phyloP scores from a whole-genome alignment of 2,113 vertebrate genomes.

The Pachypanchax playfairii region DNA sequence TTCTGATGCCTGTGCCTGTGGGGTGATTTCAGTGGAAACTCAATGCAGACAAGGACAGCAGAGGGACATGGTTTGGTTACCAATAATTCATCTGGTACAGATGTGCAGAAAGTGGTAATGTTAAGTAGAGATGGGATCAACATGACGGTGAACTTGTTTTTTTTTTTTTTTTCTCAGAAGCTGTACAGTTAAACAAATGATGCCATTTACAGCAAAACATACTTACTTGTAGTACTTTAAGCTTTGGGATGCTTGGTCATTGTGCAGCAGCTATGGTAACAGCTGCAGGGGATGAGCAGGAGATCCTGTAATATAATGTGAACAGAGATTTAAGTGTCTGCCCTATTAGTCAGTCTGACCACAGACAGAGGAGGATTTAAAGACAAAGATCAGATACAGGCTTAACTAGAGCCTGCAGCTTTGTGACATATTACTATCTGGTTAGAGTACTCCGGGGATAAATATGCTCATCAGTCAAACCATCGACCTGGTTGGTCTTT shows the following conservation, averaged over 20 bases:
- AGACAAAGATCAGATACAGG: slow-evolving; percentile 35
- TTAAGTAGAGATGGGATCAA: slow-evolving; percentile 12
- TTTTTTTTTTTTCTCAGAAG: slow-evolving; percentile 12
- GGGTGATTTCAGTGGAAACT: slow-evolving; percentile 27
- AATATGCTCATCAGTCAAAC: slow-evolving; percentile 39
- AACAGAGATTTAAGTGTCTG: slow-evolving; percentile 5
- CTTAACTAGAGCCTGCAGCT: slow-evolving; percentile 16
- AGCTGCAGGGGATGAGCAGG: slow-evolving; percentile 12
- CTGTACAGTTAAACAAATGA: not conserved
- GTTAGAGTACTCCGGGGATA: slow-evolving; percentile 27
- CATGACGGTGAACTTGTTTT: slow-evolving; percentile 1
- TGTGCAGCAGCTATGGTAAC: slow-evolving; percentile 5
- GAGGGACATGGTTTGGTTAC: slow-evolving; percentile 17
- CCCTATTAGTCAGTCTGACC: slow-evolving; percentile 13
- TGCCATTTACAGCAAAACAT: not conserved
- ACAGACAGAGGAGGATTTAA: slow-evolving; percentile 27
- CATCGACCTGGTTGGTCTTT: slow-evolving; percentile 11
- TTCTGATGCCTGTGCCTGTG: slow-evolving; percentile 42
- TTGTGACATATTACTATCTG: slow-evolving; percentile 17
- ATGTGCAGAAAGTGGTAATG: slow-evolving; percentile 12
- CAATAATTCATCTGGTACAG: slow-evolving; percentile 29
- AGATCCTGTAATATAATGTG: slow-evolving; percentile 13
- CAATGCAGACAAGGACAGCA: slow-evolving; percentile 35
- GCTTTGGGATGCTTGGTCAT: slow-evolving; percentile 19
- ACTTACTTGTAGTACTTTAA: slow-evolving; percentile 15